Conservation (phyloP, 2,888 invertebrate species). For the Cryptocephalus primarius region DNA sequence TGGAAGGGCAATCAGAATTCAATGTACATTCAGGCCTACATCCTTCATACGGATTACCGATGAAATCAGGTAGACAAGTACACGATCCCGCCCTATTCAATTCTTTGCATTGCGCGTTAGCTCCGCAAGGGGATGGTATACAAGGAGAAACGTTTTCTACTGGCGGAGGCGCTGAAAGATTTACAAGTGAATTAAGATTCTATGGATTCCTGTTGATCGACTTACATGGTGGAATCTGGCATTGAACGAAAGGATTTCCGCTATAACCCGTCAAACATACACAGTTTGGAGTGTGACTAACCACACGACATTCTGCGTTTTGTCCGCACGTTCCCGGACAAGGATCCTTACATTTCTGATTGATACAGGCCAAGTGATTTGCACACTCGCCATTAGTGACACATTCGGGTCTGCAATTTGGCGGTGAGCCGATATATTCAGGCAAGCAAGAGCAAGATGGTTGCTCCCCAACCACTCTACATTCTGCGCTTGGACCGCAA, state of each 20-base stretch:
- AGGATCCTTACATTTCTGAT: conserved; percentile 64
- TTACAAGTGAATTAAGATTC: not conserved
- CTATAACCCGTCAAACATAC: conserved; percentile 46
- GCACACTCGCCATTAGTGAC: conserved; percentile 62
- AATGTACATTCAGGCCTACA: conserved; percentile 67
- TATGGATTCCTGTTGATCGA: not conserved
- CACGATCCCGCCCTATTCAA: conserved; percentile 42
- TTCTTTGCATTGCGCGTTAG: conserved; percentile 49
- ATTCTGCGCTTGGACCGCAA: conserved; percentile 57
- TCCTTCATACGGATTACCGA: conserved; percentile 65
- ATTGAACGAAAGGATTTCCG: conserved; percentile 54
- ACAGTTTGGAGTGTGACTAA: conserved; percentile 61
- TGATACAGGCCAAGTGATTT: conserved; percentile 58
- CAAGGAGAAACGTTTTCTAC: conserved; percentile 39
- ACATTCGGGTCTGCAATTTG: conserved; percentile 64
- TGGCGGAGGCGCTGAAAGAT: conserved; percentile 13
- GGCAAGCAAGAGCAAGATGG: conserved; percentile 51
- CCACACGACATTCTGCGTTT: conserved; percentile 59
- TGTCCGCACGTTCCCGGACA: conserved; percentile 66
- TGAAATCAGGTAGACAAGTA: conserved; percentile 50
- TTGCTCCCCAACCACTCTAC: conserved; percentile 40
- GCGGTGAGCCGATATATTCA: conserved; percentile 51
- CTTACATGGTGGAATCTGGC: conserved; percentile 27
- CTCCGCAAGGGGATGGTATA: conserved; percentile 53
- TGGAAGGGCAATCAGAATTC: conserved; percentile 59